Base-by-base conservation (phyloP, 2,888 invertebrate species). In the Tipula helvola region DNA sequence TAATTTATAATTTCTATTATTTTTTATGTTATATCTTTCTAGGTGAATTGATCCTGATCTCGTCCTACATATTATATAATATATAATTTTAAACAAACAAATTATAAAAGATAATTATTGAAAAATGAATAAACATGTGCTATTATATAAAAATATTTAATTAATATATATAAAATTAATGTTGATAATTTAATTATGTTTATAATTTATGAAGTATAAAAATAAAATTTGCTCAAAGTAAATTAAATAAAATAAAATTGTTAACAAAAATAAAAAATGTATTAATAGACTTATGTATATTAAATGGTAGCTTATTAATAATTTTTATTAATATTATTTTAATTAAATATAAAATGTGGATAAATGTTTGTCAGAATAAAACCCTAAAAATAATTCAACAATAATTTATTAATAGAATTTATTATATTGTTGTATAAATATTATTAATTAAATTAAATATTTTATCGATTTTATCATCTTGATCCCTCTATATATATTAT, bases 31-130 rank as follows among this genome's bases (percentile, higher is more conserved):
- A 36, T 47, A 18, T 83, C 57, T 47, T 88, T 88, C 10, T 86
- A 88, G 88, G 87, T 87, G 87, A 87, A 87, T 85, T 88, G 87
- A 87, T 87, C 87, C 86, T 87, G 88, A 88, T 87, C 87, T 88
- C 88, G 87, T 87, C 87, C 44, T 87, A 86, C 86, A 87, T 87
- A 87, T 87, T 28, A 28, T n/a, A 47, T n/a, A 47, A 47, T 47
- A 47, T 52, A 52, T 52, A 44, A 12, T 12, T 44, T 44, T 44
- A 44, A 12, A 44, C 12, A 44, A 10, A 44, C 12, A 52, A 28
- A 71, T 28, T 57, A 28, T 71, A 71, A 28, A 71, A 28, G 28
- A 71, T 28, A n/a, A 71, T 71, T 71, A 52, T 44, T 39, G 39
- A 39, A 52, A 52, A 16, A 44, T 71, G 28, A 71, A 28, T 71